Base-by-base conservation (phyloP, 1,140 invertebrate species). In the Temnothorax longispinosus region DNA sequence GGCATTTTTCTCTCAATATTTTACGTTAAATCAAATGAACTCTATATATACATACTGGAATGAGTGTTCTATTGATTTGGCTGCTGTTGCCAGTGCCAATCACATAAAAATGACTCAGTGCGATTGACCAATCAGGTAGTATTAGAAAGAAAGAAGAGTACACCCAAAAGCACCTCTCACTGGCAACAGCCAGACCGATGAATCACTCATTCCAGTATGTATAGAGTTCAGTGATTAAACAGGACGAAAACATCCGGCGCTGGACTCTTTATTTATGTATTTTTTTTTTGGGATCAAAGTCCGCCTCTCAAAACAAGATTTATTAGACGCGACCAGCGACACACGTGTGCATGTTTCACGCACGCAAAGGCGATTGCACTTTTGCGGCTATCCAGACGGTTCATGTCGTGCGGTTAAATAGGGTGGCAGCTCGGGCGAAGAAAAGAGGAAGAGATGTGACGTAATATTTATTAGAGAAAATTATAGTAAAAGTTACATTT, bases 331-430 rank as follows among this genome's bases (percentile, higher is more conserved):
- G 21, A 58, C n/a, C 35, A 41, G 52, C 35, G 62, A 58, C 11
- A 47, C 18, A 58, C 13, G 11, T 7, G 21, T 3, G 18, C 32
- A 41, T 32, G 18, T 47, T 62, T 13, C 8, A 38, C 3, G 38
- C 54, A 47, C 27, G 27, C 7, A 72, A 50, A 84, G 18, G 41
- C 41, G 27, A 60, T 74, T 84, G 80, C 78, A 72, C 54, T 74
- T 74, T 82, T 84, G 60, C 54, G 69, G 11, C 27, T 72, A 32
- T 47, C 52, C 38, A 47, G 10, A 58, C 78, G 35, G 11, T n/a
- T 82, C 27, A 6, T 62, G 5, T 21, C n/a, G 76, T 67, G 18
- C 5, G 72, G 38, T 47, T 72, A 82, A 82, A 80, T 21, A 13
- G 18, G 27, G 18, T 44, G 32, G 11, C 35, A 6, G 32, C 4